Conservation (phyloP, 1,140 invertebrate genomes). For the Dendroctonus valens region DNA sequence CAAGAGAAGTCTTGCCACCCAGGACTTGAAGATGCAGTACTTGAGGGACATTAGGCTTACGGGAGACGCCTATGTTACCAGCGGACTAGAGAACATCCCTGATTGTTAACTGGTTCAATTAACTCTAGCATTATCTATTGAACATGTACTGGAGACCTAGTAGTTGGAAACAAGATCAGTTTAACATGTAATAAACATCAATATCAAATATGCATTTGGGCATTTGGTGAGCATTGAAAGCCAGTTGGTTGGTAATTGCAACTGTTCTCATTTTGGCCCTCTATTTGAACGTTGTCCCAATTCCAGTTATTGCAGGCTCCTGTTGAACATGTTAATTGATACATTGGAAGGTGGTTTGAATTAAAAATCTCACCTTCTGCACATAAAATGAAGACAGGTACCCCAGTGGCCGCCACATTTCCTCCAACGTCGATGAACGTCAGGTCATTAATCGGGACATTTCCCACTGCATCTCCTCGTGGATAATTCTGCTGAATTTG, state of each 20-base stretch:
- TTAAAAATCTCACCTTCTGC: conserved; percentile 9
- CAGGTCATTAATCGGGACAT: conserved; percentile 10
- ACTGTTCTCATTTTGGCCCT: background rate
- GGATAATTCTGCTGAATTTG: conserved; percentile 20
- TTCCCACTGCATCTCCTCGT: background rate
- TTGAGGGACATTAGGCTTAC: conserved; percentile 35
- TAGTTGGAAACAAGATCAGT: too few relatives aligned
- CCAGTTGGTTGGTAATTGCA: conserved; percentile 13
- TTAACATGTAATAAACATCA: too few relatives aligned
- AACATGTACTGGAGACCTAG: too few relatives aligned
- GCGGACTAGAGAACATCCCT: conserved; percentile 57
- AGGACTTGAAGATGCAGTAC: conserved; percentile 34
- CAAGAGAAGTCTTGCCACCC: conserved; percentile 27
- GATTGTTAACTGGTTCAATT: conserved; percentile 47
- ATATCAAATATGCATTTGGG: too few relatives aligned
- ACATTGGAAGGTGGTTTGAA: too few relatives aligned
- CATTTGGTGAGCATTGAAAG: conserved; percentile 3
- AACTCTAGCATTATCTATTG: too few relatives aligned
- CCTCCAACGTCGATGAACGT: background rate
- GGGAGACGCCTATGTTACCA: conserved; percentile 39
- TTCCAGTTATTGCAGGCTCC: conserved; percentile 12
- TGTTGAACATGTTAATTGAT: background rate
- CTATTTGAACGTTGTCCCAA: conserved; percentile 11
- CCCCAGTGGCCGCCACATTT: conserved; percentile 1
- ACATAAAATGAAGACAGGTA: conserved; percentile 16